phyloP scores from a whole-genome alignment of 1,140 invertebrate species.

The Zaprionus kolodkinae region DNA sequence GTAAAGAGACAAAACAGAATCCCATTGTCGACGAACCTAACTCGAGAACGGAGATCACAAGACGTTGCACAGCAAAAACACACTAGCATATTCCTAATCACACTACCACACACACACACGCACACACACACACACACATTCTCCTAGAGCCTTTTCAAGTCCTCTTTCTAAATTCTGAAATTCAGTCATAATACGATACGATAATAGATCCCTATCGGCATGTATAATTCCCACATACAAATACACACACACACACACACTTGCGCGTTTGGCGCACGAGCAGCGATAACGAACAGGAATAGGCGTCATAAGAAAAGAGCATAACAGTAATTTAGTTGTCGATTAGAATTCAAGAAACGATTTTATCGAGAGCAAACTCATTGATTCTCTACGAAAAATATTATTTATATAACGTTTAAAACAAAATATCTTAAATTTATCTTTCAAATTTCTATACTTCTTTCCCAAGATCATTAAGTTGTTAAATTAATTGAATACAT shows the following conservation, averaged over 20 bases:
- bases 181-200: neutral
- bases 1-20: conserved; percentile 84
- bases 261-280: conserved; percentile 38
- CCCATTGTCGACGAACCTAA: conserved; percentile 1
- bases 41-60: conserved; percentile 14
- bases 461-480: neutral
- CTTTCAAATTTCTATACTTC: neutral
- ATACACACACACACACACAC: conserved; percentile 9
- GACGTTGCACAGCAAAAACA: neutral
- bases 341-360: neutral
- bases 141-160: neutral
- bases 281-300: conserved; percentile 65
- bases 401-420: no score
- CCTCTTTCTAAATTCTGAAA: neutral
- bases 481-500: neutral
- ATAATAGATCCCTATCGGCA: neutral
- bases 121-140: neutral
- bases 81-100: neutral
- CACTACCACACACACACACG: conserved; percentile 1
- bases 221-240: neutral
- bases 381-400: neutral
- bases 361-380: neutral
- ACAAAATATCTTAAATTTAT: no score
- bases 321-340: neutral
- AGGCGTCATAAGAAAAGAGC: neutral